A percentile compares a stretch with the other conserved stretches of the same genome.
phyloP scores from a whole-genome alignment of 2,888 invertebrate genomes.

The Eupeodes latifasciatus region DNA sequence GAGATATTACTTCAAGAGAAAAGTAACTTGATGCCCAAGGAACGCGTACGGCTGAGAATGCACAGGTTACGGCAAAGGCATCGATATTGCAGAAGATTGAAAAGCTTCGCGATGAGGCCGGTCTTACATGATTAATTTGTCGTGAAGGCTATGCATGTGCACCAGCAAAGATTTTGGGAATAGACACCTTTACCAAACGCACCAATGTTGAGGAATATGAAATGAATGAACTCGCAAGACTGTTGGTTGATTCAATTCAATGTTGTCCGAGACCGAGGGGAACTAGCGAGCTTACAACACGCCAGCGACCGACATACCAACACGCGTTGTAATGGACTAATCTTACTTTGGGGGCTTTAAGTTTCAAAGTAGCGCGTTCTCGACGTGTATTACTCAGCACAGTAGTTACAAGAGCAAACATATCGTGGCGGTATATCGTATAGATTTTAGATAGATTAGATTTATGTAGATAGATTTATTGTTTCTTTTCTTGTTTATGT shows the following conservation, averaged over 20 bases:
- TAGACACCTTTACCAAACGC: conserved; percentile 98
- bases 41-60: conserved; percentile 98
- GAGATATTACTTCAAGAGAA: conserved; percentile 97
- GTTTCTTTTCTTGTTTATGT: too few relatives aligned
- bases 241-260: conserved; percentile 96
- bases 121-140: conserved; percentile 98
- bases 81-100: conserved; percentile 96
- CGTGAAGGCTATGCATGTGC: conserved; percentile 98
- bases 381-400: conserved; percentile 96
- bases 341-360: conserved; percentile 98
- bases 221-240: conserved; percentile 94
- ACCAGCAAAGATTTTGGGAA: conserved; percentile 95
- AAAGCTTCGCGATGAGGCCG: conserved; percentile 97
- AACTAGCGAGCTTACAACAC: conserved; percentile 98
- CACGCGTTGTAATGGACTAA: conserved; percentile 97
- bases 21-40: conserved; percentile 97
- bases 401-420: conserved; percentile 90
- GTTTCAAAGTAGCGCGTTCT: conserved; percentile 96
- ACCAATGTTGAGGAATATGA: conserved; percentile 97
- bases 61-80: conserved; percentile 96
- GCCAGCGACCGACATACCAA: too few relatives aligned
- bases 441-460: too few relatives aligned
- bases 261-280: conserved; percentile 99
- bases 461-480: too few relatives aligned
- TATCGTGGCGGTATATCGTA: too few relatives aligned